Evolutionary conservation across 2,797 vertebrate genomes (phyloP).

Genomic region (Graptemys geographica): DNA sequence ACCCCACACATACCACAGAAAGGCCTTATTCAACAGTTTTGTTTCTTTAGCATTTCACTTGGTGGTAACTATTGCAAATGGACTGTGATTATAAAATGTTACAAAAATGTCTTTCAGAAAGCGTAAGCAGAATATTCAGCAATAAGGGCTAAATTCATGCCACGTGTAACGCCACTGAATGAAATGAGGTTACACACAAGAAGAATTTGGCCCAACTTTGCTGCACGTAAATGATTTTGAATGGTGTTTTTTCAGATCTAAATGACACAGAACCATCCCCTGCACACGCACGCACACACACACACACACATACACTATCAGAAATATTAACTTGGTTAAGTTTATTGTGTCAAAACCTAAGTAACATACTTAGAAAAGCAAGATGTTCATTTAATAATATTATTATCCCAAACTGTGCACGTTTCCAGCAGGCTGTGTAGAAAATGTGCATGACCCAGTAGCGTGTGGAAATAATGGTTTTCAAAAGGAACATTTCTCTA

Average conservation of each 20-base stretch:
- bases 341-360: too few relatives aligned
- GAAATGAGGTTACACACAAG: fast-evolving
- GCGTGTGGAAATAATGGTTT: conserved; percentile 71
- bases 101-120: neutral
- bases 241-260: neutral
- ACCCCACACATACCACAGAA: neutral
- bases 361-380: neutral
- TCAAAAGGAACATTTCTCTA: conserved; percentile 76
- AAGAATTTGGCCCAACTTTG: fast-evolving
- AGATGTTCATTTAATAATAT: neutral
- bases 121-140: neutral
- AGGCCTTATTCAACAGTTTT: neutral
- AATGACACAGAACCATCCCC: neutral
- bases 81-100: neutral
- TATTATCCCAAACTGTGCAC: neutral
- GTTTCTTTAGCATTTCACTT: neutral
- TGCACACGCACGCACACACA: fast-evolving
- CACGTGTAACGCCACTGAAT: neutral
- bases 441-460: neutral
- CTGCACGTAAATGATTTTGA: neutral
- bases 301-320: fast-evolving
- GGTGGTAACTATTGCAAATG: neutral
- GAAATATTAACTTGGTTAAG: neutral
- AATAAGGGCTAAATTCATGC: fast-evolving
- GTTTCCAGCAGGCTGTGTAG: neutral